These are phyloP conservation scores for Coccyzus lansbergi DNA, from an alignment of 2,797 vertebrate species.

Conservation along the genomic window DNA sequence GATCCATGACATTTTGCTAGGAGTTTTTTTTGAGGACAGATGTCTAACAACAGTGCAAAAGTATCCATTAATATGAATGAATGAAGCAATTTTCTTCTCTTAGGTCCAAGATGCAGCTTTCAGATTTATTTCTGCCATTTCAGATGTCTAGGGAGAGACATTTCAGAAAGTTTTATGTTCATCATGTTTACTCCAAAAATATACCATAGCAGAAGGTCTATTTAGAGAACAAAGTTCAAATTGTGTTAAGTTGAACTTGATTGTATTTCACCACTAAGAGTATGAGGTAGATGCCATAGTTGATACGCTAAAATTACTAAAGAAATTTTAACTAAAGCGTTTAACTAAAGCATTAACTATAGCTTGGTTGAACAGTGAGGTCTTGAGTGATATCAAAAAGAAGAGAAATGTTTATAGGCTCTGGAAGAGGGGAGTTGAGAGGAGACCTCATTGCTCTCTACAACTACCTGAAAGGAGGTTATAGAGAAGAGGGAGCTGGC, in stretches of 20 bases:
- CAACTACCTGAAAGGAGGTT: no score
- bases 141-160: background rate
- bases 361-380: no score
- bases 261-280: background rate
- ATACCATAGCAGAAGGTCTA: background rate
- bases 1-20: background rate
- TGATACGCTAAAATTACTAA: background rate
- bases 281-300: background rate
- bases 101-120: background rate
- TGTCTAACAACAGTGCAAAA: background rate
- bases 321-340: background rate
- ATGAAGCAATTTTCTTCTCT: background rate
- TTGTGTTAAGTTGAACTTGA: background rate
- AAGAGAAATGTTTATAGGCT: no score
- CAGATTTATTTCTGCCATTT: background rate
- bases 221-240: background rate
- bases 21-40: background rate
- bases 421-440: no score
- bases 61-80: background rate
- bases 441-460: no score
- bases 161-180: background rate
- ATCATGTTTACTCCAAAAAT: background rate
- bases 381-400: no score
- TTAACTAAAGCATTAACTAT: no score
- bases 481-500: no score